Evolutionary conservation across 2,113 vertebrate genomes (phyloP).

Genomic region (Lagopus leucura): DNA sequence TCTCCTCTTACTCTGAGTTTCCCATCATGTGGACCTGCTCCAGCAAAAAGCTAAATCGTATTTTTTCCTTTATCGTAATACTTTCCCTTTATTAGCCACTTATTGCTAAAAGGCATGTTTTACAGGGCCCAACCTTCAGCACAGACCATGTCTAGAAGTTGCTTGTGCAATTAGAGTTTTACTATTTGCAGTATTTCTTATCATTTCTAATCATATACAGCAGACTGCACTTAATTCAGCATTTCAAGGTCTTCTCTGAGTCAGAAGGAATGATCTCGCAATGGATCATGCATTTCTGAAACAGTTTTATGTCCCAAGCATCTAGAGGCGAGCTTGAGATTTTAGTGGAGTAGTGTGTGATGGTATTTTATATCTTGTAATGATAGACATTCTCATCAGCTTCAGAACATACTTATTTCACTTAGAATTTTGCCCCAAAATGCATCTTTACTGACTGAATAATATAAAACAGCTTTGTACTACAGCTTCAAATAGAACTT

Average conservation of each 20-base stretch:
- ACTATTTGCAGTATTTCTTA: not conserved
- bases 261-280: not conserved
- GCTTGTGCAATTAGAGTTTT: not conserved
- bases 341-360: not conserved
- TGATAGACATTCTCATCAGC: not conserved
- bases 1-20: conserved; percentile 1
- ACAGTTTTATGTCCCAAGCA: not conserved
- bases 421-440: not conserved
- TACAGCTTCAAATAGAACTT: not conserved
- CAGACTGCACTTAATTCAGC: not conserved
- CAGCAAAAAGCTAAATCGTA: not conserved
- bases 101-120: not conserved
- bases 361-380: not conserved
- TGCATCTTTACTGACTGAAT: not conserved
- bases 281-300: not conserved
- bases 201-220: not conserved
- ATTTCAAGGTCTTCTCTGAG: not conserved
- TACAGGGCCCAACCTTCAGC: not conserved
- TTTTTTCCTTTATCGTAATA: conserved; percentile 1
- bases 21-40: not conserved
- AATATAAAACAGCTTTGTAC: not conserved
- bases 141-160: not conserved
- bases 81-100: not conserved
- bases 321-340: not conserved
- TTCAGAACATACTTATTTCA: conserved; percentile 11